Conservation (phyloP, 2,888 invertebrate genomes). For the Gastracanthus pulcherrimus region DNA sequence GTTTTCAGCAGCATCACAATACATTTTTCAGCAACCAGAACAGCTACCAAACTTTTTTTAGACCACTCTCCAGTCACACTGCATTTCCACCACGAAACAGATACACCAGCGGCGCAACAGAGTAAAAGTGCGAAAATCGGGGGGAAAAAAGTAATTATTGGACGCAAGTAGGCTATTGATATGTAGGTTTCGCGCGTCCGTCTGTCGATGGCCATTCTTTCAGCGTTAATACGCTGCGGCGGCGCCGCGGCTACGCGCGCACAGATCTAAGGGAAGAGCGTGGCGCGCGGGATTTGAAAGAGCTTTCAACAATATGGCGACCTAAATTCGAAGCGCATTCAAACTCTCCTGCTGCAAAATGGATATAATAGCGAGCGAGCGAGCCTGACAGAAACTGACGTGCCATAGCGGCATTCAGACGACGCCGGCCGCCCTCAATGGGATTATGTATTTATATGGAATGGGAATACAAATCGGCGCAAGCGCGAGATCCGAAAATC, state of each 20-base stretch:
- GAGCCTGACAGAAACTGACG: slow-evolving; percentile 56
- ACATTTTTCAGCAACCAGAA: too few species aligned
- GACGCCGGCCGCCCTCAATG: slow-evolving; percentile 33
- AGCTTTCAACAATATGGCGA: slow-evolving; percentile 59
- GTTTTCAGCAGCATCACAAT: too few species aligned
- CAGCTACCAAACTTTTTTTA: too few species aligned
- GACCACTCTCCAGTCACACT: too few species aligned
- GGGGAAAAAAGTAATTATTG: slow-evolving; percentile 17
- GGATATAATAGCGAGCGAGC: slow-evolving; percentile 55
- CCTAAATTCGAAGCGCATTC: slow-evolving; percentile 59
- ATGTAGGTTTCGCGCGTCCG: slow-evolving; percentile 23
- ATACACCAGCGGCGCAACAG: too few species aligned
- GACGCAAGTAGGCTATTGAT: slow-evolving; percentile 47
- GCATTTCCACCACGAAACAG: too few species aligned
- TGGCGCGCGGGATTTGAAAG: slow-evolving; percentile 54
- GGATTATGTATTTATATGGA: slow-evolving; percentile 46
- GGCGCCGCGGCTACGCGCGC: background rate
- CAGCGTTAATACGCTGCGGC: slow-evolving; percentile 38
- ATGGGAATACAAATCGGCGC: slow-evolving; percentile 30
- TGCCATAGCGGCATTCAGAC: slow-evolving; percentile 45
- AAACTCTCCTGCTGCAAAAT: slow-evolving; percentile 53
- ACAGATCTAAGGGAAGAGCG: slow-evolving; percentile 46
- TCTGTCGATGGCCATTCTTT: slow-evolving; percentile 51
- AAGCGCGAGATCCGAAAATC: slow-evolving; percentile 47
- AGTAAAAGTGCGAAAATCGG: too few species aligned